These are phyloP conservation scores for Athripsodes cinereus DNA, from an alignment of 2,888 invertebrate genomes.

Conservation along the genomic window DNA sequence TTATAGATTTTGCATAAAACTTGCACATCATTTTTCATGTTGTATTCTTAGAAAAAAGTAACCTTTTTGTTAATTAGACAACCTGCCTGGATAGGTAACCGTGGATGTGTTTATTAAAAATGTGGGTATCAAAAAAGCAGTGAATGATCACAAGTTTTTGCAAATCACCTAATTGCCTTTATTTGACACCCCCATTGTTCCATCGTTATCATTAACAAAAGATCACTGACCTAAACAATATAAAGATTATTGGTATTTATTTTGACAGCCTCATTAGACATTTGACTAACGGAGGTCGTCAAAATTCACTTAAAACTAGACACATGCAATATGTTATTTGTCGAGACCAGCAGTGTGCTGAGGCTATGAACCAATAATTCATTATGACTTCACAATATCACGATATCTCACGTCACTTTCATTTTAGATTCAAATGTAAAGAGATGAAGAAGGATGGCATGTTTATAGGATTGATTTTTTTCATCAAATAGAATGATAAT, in stretches of 20 bases:
- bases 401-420: neutral
- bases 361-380: neutral
- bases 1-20: too few relatives aligned
- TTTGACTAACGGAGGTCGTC: conserved; percentile 19
- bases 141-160: conserved; percentile 3
- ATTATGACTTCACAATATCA: neutral
- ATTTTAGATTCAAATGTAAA: neutral
- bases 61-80: too few relatives aligned
- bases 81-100: too few relatives aligned
- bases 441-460: neutral
- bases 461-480: neutral
- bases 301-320: conserved; percentile 24
- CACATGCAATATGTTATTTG: conserved; percentile 19
- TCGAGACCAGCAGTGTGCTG: neutral
- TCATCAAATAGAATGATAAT: neutral
- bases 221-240: conserved; percentile 13
- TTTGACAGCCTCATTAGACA: conserved; percentile 24
- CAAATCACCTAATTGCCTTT: conserved; percentile 1
- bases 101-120: too few relatives aligned
- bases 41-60: too few relatives aligned
- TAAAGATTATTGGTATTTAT: neutral
- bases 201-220: neutral
- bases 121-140: neutral
- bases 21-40: too few relatives aligned
- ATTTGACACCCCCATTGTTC: conserved; percentile 9